These are phyloP conservation scores for Elachura formosa DNA, from an alignment of 2,113 vertebrate species.

Conservation along the genomic window DNA sequence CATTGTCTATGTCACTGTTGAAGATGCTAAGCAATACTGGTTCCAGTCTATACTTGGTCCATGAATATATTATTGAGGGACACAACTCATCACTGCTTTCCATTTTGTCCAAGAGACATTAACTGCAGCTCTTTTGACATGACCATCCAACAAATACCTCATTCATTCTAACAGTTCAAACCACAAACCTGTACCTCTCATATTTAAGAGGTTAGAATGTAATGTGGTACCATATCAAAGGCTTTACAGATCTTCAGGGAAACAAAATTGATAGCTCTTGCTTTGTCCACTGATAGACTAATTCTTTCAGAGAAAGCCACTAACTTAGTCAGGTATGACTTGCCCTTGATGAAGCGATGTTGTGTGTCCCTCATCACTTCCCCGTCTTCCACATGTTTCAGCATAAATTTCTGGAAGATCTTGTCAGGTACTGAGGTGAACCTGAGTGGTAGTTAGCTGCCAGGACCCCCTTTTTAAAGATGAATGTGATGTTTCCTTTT, in stretches of 20 bases:
- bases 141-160: neutral
- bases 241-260: neutral
- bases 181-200: neutral
- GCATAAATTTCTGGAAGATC: neutral
- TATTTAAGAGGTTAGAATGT: neutral
- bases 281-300: too few species aligned
- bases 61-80: neutral
- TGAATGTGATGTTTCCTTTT: neutral
- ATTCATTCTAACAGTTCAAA: neutral
- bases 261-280: neutral
- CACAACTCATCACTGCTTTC: neutral
- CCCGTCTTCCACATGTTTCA: neutral
- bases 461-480: neutral
- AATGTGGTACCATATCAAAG: neutral
- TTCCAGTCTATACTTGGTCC: too few species aligned
- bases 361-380: neutral
- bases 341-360: neutral
- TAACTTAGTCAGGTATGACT: neutral
- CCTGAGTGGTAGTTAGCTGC: rapidly evolving
- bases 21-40: neutral
- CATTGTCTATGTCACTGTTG: neutral
- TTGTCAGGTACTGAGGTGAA: neutral
- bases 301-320: neutral
- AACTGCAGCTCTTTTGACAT: neutral
- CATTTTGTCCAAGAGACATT: neutral